Percentiles rank a stretch among this genome's conserved stretches.
phyloP scores from a whole-genome alignment of 2,888 invertebrate species.

The Ophion costatus region DNA sequence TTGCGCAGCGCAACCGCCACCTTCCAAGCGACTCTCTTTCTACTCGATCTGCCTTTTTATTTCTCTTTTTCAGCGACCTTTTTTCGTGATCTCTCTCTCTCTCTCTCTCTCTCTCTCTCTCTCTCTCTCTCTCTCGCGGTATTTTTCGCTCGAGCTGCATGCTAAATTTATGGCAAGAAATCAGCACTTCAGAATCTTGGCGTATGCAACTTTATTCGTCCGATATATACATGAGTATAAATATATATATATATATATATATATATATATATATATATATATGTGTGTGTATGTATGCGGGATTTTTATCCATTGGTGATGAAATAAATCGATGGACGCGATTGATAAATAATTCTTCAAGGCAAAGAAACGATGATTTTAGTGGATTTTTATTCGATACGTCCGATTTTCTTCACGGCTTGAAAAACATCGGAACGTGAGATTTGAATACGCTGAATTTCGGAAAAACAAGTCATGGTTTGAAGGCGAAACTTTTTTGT shows the following conservation, averaged over 20 bases:
- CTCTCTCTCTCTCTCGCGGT: not conserved
- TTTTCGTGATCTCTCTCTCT: not conserved
- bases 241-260: not conserved
- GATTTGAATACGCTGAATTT: too few species aligned
- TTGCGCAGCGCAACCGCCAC: conserved; percentile 45
- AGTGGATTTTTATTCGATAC: too few species aligned
- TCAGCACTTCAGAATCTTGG: conserved; percentile 39
- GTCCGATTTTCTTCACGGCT: too few species aligned
- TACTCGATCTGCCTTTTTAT: not conserved
- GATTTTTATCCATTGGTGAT: not conserved
- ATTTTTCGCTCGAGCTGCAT: conserved; percentile 4
- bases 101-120: not conserved
- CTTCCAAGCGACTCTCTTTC: conserved; percentile 8
- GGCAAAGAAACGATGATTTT: not conserved
- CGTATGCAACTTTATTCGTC: conserved; percentile 33
- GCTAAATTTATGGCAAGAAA: conserved; percentile 37
- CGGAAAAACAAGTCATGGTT: too few species aligned
- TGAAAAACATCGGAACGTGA: too few species aligned
- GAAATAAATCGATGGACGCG: not conserved
- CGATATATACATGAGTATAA: conserved; percentile 1
- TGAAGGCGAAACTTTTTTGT: too few species aligned
- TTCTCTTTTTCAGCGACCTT: not conserved
- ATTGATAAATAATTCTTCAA: not conserved
- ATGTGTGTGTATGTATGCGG: too few species aligned
- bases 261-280: not conserved